Evolutionary conservation across 2,113 vertebrate genomes (phyloP), one percentile per base, ranked within the genome.

Genomic region (Dipodomys spectabilis): DNA sequence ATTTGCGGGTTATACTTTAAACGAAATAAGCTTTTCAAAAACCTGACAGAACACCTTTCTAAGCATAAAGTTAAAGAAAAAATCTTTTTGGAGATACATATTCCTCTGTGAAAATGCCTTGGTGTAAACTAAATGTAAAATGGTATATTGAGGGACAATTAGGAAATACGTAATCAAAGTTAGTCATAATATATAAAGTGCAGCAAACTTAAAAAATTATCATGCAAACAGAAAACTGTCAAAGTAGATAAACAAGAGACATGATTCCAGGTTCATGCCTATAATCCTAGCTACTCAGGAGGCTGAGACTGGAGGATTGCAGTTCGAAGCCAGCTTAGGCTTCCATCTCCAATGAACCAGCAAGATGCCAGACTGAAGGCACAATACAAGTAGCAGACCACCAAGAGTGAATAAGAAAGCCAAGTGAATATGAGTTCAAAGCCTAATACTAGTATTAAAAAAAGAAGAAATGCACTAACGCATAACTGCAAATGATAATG

Each of bases 21-120:
- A 87, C 60, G 82, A 85, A 92, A 82, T 86, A 9, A 94, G 7
- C 39, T 78, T 57, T 77, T 65, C 32, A 6, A 69, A 88, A 80
- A 67, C 2, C n/a, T 64, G 45, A 83, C 39, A 62, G 15, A 91
- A 64, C 28, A 0, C 10, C 35, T 94, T 87, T 62, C 20, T 92
- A 89, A 90, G 20, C 8, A 49, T 75, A 92, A 77, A 90, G 75
- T 22, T 64, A 32, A 96, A 88, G 23, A 18, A 92, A 90, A 25
- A 86, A 6, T 35, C 65, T 82, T 73, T 22, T 67, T 53, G 49
- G 49, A 11, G 49, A 73, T 49, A 79, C 23, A 74, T 57, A 13
- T 82, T 94, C 20, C 53, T 22, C 49, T 62, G 15, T 39, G 35
- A 39, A 82, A 93, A 86, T 20, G 75, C 20, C 11, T 82, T 93